Evolutionary conservation across 2,888 invertebrate genomes (phyloP), one percentile per base, ranked within the genome.

Genomic region (Apamea monoglypha): DNA sequence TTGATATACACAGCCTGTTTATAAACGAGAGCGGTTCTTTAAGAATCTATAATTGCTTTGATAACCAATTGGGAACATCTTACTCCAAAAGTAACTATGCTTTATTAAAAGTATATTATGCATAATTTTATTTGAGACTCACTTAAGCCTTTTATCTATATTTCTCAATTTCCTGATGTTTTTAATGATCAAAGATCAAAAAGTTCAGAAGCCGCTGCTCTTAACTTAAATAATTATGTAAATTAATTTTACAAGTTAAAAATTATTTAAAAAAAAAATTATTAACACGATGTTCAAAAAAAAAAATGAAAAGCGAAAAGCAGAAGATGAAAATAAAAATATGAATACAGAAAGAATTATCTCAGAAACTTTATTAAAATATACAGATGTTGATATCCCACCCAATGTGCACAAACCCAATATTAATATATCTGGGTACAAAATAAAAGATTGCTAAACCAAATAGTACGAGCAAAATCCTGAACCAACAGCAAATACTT

Each of bases 131-230:
- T 71, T 74, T 53, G 18, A 76, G 61, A 47, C n/a, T 76, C 74
- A 71, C 67, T 68, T 56, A 79, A 16, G 36, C 67, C n/a, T 59
- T 63, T 74, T 82, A 84, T 85, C 82, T 79, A 71, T 71, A 86
- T 82, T 85, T 85, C 79, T 84, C 69, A 68, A 84, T 86, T 85
- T 76, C 83, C 74, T 73, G 40, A 78, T 82, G 40, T 75, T 2
- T 69, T 76, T 76, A 74, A 81, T 74, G 63, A 76, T 70, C 72
- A 16, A 53, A 79, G 73, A 70, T 76, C 50, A 70, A 82, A 76
- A 67, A 71, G 25, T 70, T 40, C 71, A 79, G 44, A 76, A 85
- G 61, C 82, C 78, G 74, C 67, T 73, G 47, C 63, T 74, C n/a
- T 71, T 76, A 74, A 61, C 79, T 76, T 82, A 67, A 69, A 63